Percentiles rank a stretch among this genome's conserved stretches.
Evolutionary conservation across 2,113 vertebrate species (phyloP).

Genomic region (Petaurus breviceps): DNA sequence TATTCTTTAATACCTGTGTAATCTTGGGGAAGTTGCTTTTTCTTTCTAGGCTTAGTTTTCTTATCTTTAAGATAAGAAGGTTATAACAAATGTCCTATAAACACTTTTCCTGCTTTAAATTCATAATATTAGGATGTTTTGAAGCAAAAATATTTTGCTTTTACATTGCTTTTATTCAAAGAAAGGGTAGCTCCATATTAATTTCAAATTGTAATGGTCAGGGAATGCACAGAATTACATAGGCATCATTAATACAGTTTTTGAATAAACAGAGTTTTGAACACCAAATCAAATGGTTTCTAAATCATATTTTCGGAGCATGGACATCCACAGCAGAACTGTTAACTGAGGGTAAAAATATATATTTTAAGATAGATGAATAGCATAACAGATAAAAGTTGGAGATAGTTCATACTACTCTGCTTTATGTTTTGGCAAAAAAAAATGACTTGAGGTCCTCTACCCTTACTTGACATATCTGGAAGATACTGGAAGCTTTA

Average conservation of each 20-base stretch:
- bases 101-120: background rate
- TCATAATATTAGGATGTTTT: background rate
- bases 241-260: background rate
- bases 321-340: background rate
- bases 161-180: background rate
- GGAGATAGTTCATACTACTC: background rate
- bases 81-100: background rate
- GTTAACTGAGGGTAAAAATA: background rate
- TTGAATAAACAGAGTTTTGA: background rate
- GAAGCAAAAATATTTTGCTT: background rate
- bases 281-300: background rate
- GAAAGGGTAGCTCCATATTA: background rate
- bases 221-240: background rate
- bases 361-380: background rate
- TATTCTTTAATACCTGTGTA: background rate
- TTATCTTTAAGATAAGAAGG: background rate
- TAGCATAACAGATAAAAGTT: background rate
- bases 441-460: background rate
- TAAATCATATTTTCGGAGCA: background rate
- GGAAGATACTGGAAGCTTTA: background rate
- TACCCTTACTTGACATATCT: conserved; percentile 10
- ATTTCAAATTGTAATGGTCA: background rate
- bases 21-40: background rate
- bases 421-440: background rate
- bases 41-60: background rate